These are phyloP conservation scores for Pandion haliaetus DNA, from an alignment of 2,113 vertebrate genomes.

Conservation along the genomic window DNA sequence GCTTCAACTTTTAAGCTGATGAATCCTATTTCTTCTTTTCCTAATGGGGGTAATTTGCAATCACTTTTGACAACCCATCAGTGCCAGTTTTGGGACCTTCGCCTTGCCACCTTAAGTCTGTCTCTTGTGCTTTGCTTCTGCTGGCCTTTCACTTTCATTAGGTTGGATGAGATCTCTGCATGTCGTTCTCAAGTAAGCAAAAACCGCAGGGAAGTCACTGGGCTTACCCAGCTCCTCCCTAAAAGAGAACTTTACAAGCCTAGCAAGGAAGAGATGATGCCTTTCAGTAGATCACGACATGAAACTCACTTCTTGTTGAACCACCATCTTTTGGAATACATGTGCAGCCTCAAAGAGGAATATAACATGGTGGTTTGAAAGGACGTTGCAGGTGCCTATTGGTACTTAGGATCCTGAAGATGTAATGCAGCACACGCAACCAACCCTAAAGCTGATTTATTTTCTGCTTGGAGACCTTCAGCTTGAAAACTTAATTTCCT, in stretches of 20 bases:
- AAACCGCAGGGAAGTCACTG: neutral
- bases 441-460: neutral
- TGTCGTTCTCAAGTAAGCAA: neutral
- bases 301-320: neutral
- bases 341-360: too few species aligned
- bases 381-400: accelerated
- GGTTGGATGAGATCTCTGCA: neutral
- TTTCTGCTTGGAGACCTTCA: neutral
- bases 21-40: neutral
- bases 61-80: neutral
- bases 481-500: neutral
- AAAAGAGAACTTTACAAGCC: neutral
- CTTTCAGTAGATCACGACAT: neutral
- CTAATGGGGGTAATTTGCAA: neutral
- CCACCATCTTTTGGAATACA: neutral
- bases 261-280: neutral
- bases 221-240: neutral
- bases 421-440: neutral
- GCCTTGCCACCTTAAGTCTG: neutral
- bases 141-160: accelerated
- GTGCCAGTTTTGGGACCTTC: accelerated
- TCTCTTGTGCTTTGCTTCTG: neutral
- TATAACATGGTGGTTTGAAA: neutral
- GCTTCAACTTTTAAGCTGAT: neutral
- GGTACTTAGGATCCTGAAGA: neutral